Conservation (phyloP, 35 echinoderm and acorn worm species). For the Apostichopus japonicus region DNA sequence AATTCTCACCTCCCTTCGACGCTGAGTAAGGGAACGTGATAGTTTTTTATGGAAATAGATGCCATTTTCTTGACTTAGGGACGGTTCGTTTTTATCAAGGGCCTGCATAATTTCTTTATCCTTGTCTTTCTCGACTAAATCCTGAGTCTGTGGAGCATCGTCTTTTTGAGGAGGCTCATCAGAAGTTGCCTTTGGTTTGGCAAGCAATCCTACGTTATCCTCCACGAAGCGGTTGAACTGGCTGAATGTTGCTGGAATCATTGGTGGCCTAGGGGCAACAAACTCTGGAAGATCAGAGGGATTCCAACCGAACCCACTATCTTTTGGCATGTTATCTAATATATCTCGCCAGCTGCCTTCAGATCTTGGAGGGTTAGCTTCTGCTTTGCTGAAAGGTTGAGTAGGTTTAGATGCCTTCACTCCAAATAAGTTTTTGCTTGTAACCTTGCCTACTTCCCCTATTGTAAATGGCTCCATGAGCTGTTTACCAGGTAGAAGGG, state of each 20-base stretch:
- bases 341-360: constrained; percentile 49
- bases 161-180: constrained; percentile 14
- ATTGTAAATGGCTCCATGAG: neutral
- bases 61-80: constrained; percentile 27
- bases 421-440: constrained; percentile 13
- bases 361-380: neutral
- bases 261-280: neutral
- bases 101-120: constrained; percentile 6
- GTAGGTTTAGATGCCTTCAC: neutral
- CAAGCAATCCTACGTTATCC: neutral
- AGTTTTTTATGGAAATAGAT: constrained; percentile 53
- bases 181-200: neutral
- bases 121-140: neutral
- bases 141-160: neutral
- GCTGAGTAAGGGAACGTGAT: constrained; percentile 16
- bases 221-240: neutral
- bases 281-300: constrained; percentile 34
- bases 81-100: neutral
- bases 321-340: constrained; percentile 40
- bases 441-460: neutral
- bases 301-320: neutral
- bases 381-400: neutral
- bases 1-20: constrained; percentile 33
- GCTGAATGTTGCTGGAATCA: neutral
- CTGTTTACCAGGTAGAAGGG: neutral